phyloP scores from a whole-genome alignment of 2,888 invertebrate species.

The Tiphia femorata region DNA sequence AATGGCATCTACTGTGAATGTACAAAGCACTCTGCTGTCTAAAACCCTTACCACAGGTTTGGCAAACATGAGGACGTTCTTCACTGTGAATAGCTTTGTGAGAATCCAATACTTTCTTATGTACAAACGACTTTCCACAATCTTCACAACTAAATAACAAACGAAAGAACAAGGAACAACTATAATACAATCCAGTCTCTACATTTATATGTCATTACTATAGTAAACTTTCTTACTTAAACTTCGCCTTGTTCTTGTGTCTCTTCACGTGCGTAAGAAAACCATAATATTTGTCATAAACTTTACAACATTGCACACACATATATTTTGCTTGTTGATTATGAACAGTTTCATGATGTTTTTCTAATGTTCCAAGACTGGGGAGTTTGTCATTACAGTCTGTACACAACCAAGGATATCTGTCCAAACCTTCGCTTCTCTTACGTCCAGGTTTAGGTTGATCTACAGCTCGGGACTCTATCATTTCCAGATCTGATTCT shows the following conservation, averaged over 20 bases:
- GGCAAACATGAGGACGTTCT: conserved; percentile 70
- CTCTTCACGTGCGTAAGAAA: conserved; percentile 77
- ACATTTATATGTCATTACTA: not conserved
- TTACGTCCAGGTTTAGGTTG: conserved; percentile 49
- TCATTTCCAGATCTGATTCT: conserved; percentile 63
- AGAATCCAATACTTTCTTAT: conserved; percentile 69
- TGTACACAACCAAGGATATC: conserved; percentile 72
- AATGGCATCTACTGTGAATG: conserved; percentile 72
- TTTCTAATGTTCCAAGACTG: conserved; percentile 71
- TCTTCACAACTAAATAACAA: conserved; percentile 68
- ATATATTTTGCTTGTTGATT: conserved; percentile 75
- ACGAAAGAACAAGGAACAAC: not conserved
- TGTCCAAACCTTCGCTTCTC: conserved; percentile 65
- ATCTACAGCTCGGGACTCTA: conserved; percentile 55
- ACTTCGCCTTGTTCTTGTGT: conserved; percentile 75
- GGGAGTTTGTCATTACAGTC: conserved; percentile 70
- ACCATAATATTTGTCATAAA: conserved; percentile 74
- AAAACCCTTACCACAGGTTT: conserved; percentile 73
- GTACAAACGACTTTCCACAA: conserved; percentile 73
- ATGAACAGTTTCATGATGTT: conserved; percentile 75
- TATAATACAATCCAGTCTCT: not conserved
- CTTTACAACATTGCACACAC: conserved; percentile 78
- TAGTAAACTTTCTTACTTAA: conserved; percentile 68
- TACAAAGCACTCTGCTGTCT: conserved; percentile 72
- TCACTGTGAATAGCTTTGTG: conserved; percentile 71